A percentile compares a stretch with the other conserved stretches of the same genome.
phyloP scores from a whole-genome alignment of 2,797 vertebrate genomes.

The Pogonophryne albipinna region DNA sequence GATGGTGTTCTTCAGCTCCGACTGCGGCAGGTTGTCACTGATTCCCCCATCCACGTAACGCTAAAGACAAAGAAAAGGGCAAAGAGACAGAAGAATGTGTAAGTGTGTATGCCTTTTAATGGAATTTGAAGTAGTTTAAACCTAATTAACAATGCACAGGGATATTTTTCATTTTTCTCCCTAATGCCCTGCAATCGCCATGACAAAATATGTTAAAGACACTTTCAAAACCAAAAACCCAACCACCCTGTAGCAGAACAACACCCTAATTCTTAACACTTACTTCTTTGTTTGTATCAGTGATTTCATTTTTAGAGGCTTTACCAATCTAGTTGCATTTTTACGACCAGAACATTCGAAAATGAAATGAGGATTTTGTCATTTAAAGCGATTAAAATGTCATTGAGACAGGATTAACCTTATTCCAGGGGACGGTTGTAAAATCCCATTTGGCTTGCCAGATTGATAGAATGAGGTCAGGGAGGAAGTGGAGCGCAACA shows the following conservation, averaged over 20 bases:
- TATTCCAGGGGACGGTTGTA: neutral
- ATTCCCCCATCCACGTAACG: conserved; percentile 93
- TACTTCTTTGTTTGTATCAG: neutral
- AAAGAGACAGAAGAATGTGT: neutral
- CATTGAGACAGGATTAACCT: conserved; percentile 31
- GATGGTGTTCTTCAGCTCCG: conserved; percentile 90
- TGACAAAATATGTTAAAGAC: neutral
- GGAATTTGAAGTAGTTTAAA: too few relatives aligned
- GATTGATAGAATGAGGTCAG: conserved; percentile 20
- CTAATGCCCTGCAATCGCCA: neutral
- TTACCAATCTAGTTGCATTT: neutral
- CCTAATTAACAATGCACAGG: too few relatives aligned
- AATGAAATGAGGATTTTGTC: neutral
- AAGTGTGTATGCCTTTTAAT: neutral
- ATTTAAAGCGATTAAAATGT: conserved; percentile 21
- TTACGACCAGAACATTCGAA: neutral
- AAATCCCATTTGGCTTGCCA: conserved; percentile 13
- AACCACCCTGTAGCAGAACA: neutral
- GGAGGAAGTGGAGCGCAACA: neutral
- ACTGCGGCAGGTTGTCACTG: conserved; percentile 89
- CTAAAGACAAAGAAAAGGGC: conserved; percentile 69
- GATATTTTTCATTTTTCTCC: too few relatives aligned
- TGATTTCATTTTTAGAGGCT: neutral
- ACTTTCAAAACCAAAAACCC: conserved; percentile 11
- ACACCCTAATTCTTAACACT: neutral